Base-by-base conservation (phyloP, 1,140 invertebrate species). In the Diabrotica undecimpunctata region DNA sequence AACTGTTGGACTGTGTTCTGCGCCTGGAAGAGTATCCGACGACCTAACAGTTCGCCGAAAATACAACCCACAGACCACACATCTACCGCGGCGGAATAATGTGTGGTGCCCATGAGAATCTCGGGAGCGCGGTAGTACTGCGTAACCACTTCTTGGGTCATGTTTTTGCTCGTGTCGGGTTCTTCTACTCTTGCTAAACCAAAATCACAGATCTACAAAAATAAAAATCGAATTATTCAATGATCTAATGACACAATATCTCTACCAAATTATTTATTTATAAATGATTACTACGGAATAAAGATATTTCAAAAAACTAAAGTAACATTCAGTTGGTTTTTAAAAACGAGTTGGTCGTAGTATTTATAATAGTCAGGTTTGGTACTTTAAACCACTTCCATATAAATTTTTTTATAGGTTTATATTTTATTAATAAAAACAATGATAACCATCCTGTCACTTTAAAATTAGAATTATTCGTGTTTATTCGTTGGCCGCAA, bases 11-110 rank as follows among this genome's bases (percentile, higher is more conserved):
- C 75, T 13, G 76, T 77, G 60, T 76, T 78, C 65, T 78, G 76
- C 5, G 77, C 75, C 95, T 99, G 96, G 83, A 99, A 99, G 35
- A 99, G 85, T 71, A 99, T 99, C 65, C 96, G 84, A 62, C 97
- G 82, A 53, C 95, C 93, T 1, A 99, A 85, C 14, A 99, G 86
- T 79, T 99, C 97, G 7, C 96, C 97, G 78, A 99, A 99, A 75
- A 99, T 99, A 79, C 97, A 99, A n/a, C 97, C 97, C 36, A 99
- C 96, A 53, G 94, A 96, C 97, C 97, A 99, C 11, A 99, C 94
- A 78, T 99, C 97, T 46, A 99, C 94, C 0, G 94, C 93, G 8
- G 91, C 92, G 25, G 95, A 95, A 81, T 99, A 99, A 81, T 99
- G 97, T 71, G 94, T 90, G 5, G 97, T 96, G 37, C 97, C 98